A percentile compares a stretch with the other conserved stretches of the same genome.
These are phyloP conservation scores for Acanthisitta chloris DNA, from an alignment of 2,113 vertebrate species.

Conservation along the genomic window DNA sequence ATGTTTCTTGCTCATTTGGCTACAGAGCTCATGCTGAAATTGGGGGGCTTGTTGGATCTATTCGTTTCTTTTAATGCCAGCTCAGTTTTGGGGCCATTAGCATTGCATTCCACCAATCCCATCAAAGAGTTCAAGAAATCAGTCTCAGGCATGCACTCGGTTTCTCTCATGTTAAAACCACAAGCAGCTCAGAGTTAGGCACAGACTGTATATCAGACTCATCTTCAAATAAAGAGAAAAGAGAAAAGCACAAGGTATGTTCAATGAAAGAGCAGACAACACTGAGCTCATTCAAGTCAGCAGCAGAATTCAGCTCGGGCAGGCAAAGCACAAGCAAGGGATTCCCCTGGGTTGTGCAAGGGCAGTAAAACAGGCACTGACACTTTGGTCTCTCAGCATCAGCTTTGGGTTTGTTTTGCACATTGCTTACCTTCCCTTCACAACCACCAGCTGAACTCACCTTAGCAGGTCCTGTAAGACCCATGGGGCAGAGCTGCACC, in stretches of 20 bases:
- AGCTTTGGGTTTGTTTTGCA: neutral
- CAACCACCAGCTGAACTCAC: neutral
- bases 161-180: conserved; percentile 31
- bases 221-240: conserved; percentile 62
- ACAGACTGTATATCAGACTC: conserved; percentile 21
- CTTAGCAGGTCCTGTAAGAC: neutral
- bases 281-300: conserved; percentile 22
- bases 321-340: neutral
- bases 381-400: neutral
- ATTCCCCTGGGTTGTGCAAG: conserved; percentile 58
- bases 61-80: conserved; percentile 26
- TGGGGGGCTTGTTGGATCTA: conserved; percentile 58
- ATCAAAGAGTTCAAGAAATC: conserved; percentile 45
- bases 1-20: neutral
- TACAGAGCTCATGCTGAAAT: conserved; percentile 32
- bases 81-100: conserved; percentile 45
- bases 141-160: conserved; percentile 61
- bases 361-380: neutral
- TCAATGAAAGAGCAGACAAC: conserved; percentile 41
- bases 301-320: conserved; percentile 8
- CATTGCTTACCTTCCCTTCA: neutral
- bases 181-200: conserved; percentile 67
- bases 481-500: neutral
- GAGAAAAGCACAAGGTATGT: conserved; percentile 55
- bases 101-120: conserved; percentile 57